Base-by-base conservation (phyloP, 2,888 invertebrate genomes). In the Erpobdella octoculata region DNA sequence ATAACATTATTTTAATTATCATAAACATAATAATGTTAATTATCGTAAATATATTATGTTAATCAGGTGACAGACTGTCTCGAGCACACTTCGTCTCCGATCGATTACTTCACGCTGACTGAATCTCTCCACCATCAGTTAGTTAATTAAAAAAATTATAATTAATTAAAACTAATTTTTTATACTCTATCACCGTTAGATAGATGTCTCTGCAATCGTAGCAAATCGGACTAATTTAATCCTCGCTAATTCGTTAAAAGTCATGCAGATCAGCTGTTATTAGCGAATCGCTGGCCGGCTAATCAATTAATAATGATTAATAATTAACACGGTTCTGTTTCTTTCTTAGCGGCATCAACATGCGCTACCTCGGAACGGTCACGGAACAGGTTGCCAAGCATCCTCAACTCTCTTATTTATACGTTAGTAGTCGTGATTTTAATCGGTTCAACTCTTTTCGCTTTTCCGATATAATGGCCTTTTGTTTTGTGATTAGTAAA, bases 351-450 rank as follows among this genome's bases (percentile, higher is more conserved):
- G 98, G 98, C 77, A 94, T 98, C 79, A 98, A 98, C 85, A 89
- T 97, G 76, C 88, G 97, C 72, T 99, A 98, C 84, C 86, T 99
- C 76, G 97, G 97, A 66, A 91, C 92, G 85, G 89, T 98, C 62
- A 90, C 91, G 62, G 87, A 88, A 73, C 88, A 90, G 82, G 85
- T 96, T 67, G 85, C 87, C 0, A 89, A 90, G 81, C 89, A 91
- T 79, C 88, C 79, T 72, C 88, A 89, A 76, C 86, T 96, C 71
- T 88, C 90, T 75, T 96, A 96, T 85, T 86, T 85, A 36, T 79
- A 83, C 79, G 85, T 85, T 77, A 74, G 76, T 74, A 18, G 18
- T 35, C 6, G 12, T 6, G 5, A 28, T 61, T 48, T 48, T 5
- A 12, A 12, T 41, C 9, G 9, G 18, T 41, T 41, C 18, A 12